Evolutionary conservation across 2,113 vertebrate genomes (phyloP), one percentile per base, ranked within the genome.

Genomic region (Pachyramphus minor): DNA sequence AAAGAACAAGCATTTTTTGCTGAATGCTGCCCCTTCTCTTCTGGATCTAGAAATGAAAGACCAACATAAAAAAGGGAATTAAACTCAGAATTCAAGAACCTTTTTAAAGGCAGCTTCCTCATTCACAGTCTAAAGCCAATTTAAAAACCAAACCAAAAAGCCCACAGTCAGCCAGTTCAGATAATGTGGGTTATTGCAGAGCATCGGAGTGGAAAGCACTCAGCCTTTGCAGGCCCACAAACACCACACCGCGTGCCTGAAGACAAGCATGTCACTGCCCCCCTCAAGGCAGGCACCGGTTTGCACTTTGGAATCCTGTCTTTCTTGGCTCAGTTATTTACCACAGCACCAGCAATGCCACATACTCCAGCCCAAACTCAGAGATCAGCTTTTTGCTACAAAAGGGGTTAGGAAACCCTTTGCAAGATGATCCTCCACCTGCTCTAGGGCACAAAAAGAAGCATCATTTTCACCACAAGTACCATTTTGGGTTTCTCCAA

Each of bases 141-240:
- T 75, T 42, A 45, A 75, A 42, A 62, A 1, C 5, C 47, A 59
- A 76, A 27, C 8, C 47, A 31, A 50, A 41, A 27, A 63, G 44
- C 30, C 11, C n/a, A 5, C 13, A 45, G 35, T 2, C 22, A 28
- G 74, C 4, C 64, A 50, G 27, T 24, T 53, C 41, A 12, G 37
- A 14, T 3, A 69, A 20, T 0, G 2, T 0, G 12, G 31, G 24
- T 25, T 7, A 19, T 25, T 17, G 77, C 47, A 59, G 31, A 22
- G 55, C 35, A 18, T 2, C 0, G 0, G 5, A 15, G 13, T 1
- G 14, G 47, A 14, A 33, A 63, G 31, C 39, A 25, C n/a, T 4
- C 28, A 15, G 84, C 33, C 50, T 18, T 3, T 8, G 20, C 39
- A 39, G 31, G 45, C 22, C 30, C 45, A 15, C 23, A 30, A 60